Evolutionary conservation across 1,140 invertebrate genomes (phyloP).

Genomic region (Hestina assimilis): DNA sequence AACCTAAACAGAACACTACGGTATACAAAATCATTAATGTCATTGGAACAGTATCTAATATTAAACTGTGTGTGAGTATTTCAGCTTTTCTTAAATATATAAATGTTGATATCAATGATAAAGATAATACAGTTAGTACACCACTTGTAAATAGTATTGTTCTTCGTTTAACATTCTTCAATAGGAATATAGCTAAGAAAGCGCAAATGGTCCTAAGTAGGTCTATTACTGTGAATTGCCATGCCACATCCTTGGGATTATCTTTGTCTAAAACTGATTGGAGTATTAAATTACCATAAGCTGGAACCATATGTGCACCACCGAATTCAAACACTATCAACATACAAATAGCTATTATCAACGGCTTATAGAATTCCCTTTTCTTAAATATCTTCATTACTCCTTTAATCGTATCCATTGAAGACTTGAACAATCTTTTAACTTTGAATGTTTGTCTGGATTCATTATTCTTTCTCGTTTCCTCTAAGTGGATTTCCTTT

Average conservation of each 20-base stretch:
- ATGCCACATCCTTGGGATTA: conserved; percentile 52
- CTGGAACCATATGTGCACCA: conserved; percentile 67
- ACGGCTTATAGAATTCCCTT: conserved; percentile 68
- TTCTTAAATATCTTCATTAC: conserved; percentile 65
- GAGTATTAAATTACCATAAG: conserved; percentile 65
- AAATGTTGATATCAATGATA: conserved; percentile 58
- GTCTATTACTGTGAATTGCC: conserved; percentile 70
- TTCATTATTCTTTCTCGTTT: conserved; percentile 28
- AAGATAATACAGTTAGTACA: conserved; percentile 56
- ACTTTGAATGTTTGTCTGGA: conserved; percentile 34
- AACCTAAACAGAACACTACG: conserved; percentile 64
- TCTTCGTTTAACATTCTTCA: conserved; percentile 60
- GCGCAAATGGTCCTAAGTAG: conserved; percentile 65
- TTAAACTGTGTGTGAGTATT: conserved; percentile 40
- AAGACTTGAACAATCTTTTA: conserved; percentile 40
- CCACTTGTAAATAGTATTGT: conserved; percentile 68
- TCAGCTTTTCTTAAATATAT: conserved; percentile 60
- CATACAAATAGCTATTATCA: conserved; percentile 69
- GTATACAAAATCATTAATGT: conserved; percentile 61
- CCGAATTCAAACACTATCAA: conserved; percentile 69
- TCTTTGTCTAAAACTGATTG: conserved; percentile 60
- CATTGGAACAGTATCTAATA: conserved; percentile 58
- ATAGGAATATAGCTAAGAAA: conserved; percentile 64
- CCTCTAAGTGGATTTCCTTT: conserved; percentile 36
- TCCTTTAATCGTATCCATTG: conserved; percentile 44